Conservation (phyloP, 1,140 invertebrate genomes). For the Zaprionus vittiger region DNA sequence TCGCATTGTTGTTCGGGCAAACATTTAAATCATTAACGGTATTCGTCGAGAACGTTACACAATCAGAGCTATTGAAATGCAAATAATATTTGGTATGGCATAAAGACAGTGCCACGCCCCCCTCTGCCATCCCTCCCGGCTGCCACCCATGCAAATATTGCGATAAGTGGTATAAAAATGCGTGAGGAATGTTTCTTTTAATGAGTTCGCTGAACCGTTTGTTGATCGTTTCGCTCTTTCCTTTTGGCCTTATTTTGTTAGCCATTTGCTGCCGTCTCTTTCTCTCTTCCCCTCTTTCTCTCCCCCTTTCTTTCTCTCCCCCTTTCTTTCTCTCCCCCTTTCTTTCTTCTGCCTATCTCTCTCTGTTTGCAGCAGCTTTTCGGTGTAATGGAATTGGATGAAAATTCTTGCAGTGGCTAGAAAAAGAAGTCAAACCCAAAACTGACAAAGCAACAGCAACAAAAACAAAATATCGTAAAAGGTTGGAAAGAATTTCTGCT, state of each 20-base stretch:
- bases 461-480: background rate
- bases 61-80: constrained; percentile 75
- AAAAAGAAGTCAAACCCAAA: constrained; percentile 9
- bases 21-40: constrained; percentile 68
- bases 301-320: background rate
- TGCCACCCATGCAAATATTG: constrained; percentile 6
- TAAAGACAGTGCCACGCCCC: background rate
- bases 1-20: constrained; percentile 46
- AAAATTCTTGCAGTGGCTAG: constrained; percentile 11
- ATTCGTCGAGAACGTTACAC: constrained; percentile 49
- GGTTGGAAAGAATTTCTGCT: constrained; percentile 23
- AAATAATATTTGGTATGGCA: constrained; percentile 42
- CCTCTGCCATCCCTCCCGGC: background rate
- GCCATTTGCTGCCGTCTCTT: background rate
- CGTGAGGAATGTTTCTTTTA: constrained; percentile 42
- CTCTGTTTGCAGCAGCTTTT: constrained; percentile 20
- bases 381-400: constrained; percentile 13
- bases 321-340: too few species aligned
- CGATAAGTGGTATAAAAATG: constrained; percentile 17
- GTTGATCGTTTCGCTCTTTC: constrained; percentile 27
- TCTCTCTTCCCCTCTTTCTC: constrained; percentile 4
- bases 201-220: constrained; percentile 61
- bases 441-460: background rate
- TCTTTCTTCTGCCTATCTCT: too few species aligned
- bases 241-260: constrained; percentile 8